These are phyloP conservation scores for Petrocephalus schoutedeni DNA, from an alignment of 2,797 vertebrate genomes.

Conservation along the genomic window DNA sequence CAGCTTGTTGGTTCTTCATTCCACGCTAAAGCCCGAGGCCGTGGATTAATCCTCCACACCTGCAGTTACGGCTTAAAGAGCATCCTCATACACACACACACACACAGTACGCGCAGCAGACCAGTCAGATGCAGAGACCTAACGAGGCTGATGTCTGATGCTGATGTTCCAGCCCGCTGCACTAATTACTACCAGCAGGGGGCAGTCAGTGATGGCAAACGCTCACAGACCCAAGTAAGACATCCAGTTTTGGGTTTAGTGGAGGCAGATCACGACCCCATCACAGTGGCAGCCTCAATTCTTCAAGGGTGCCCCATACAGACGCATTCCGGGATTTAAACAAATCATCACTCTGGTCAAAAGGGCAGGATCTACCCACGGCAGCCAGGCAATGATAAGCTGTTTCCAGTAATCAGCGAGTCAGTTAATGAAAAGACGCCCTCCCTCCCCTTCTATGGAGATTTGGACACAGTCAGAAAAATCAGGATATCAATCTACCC, in stretches of 20 bases:
- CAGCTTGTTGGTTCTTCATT: not conserved
- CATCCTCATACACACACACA: not conserved
- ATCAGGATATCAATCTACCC: constrained; percentile 16
- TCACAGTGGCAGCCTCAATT: not conserved
- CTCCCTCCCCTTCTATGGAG: not conserved
- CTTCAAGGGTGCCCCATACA: not conserved
- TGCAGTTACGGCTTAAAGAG: not conserved
- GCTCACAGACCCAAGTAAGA: not conserved
- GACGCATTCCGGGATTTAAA: constrained; percentile 1
- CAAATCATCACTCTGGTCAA: not conserved
- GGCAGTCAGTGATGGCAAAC: not conserved
- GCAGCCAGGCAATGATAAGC: not conserved
- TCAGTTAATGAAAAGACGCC: not conserved
- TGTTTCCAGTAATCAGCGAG: constrained; percentile 5
- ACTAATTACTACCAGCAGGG: constrained; percentile 22
- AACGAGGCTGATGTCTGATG: not conserved
- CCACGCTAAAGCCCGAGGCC: not conserved
- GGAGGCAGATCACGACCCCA: not conserved
- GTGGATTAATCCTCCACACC: no score
- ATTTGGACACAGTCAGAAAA: not conserved
- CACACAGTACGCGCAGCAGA: not conserved
- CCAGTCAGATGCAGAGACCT: not conserved
- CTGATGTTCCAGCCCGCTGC: not conserved
- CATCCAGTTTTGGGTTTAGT: not conserved
- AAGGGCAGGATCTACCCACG: not conserved